These are phyloP conservation scores for Merluccius polli DNA, from an alignment of 2,797 vertebrate species.

Conservation along the genomic window DNA sequence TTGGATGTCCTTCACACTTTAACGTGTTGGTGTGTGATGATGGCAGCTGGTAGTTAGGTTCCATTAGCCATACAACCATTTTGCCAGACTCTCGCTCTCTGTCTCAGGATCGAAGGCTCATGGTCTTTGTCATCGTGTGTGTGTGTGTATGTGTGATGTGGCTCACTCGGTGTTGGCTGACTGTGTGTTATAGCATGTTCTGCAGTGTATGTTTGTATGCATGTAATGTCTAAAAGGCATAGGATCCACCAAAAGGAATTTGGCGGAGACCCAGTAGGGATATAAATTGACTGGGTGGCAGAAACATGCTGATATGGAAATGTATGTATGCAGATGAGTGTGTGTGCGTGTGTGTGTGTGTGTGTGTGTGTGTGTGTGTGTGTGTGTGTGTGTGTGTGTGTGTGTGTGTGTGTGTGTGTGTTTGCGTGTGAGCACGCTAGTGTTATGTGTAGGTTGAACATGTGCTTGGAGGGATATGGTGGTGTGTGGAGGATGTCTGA, in stretches of 20 bases:
- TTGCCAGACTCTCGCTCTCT: neutral
- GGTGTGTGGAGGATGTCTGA: neutral
- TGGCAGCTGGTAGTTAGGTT: slow-evolving; percentile 31
- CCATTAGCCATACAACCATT: slow-evolving; percentile 37
- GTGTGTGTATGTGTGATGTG: slow-evolving; percentile 2
- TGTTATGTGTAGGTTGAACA: neutral
- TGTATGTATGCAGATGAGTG: neutral
- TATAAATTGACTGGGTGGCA: neutral
- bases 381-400: neutral
- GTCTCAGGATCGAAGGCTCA: neutral
- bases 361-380: neutral
- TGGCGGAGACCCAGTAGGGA: neutral
- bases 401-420: slow-evolving; percentile 20
- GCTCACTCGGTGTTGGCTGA: neutral
- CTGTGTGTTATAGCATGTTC: slow-evolving; percentile 5
- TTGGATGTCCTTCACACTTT: slow-evolving; percentile 18
- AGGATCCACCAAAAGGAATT: neutral
- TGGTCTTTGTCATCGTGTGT: slow-evolving; percentile 8
- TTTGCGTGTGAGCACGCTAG: slow-evolving; percentile 31
- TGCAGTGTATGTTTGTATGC: neutral
- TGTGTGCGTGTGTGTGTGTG: slow-evolving; percentile 16
- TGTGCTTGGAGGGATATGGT: neutral
- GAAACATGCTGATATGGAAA: neutral
- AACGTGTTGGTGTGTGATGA: neutral
- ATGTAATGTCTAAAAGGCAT: slow-evolving; percentile 20